Percentiles rank a stretch among this genome's conserved stretches.
Evolutionary conservation across 2,888 invertebrate species (phyloP).

Genomic region (Ellobium chinense): DNA sequence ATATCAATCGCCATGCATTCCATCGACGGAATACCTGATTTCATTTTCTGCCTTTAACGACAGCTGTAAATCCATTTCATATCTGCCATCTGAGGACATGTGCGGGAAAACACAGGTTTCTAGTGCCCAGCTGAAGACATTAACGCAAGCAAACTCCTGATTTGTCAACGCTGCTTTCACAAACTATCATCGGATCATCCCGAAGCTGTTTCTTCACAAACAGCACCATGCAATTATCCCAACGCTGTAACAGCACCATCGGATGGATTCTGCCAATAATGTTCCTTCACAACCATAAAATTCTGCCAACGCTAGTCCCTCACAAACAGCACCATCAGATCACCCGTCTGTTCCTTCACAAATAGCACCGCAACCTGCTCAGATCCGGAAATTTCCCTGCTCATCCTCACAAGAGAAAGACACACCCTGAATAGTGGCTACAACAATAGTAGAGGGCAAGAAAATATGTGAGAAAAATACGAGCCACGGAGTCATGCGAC

Average conservation of each 20-base stretch:
- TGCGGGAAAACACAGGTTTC: background rate
- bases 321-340: too few relatives aligned
- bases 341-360: too few relatives aligned
- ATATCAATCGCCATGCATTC: background rate
- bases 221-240: background rate
- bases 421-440: too few relatives aligned
- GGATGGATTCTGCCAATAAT: background rate
- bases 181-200: too few relatives aligned
- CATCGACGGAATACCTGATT: background rate
- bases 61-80: background rate
- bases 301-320: too few relatives aligned
- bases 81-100: background rate
- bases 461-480: too few relatives aligned
- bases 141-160: background rate
- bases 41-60: background rate
- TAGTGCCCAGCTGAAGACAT: background rate
- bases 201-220: too few relatives aligned
- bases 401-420: too few relatives aligned
- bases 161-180: background rate
- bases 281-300: background rate
- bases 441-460: too few relatives aligned
- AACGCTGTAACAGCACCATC: background rate
- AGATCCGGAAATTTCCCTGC: too few relatives aligned
- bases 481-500: too few relatives aligned
- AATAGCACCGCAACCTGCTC: too few relatives aligned